Percentiles rank a stretch among this genome's conserved stretches.
Conservation (phyloP, 2,113 vertebrate genomes). For the Coryphaenoides rupestris region DNA sequence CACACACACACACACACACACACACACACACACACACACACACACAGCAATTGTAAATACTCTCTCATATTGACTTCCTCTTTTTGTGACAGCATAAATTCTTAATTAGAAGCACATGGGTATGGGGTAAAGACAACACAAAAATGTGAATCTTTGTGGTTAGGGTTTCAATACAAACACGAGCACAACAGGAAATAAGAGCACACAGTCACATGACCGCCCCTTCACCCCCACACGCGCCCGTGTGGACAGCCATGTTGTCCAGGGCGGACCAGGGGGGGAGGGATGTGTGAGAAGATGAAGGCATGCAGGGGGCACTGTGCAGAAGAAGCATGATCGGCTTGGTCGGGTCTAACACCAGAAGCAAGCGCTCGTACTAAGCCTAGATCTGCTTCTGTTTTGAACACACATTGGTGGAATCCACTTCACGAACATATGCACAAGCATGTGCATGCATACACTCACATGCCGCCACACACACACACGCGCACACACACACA, state of each 20-base stretch:
- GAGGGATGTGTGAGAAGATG: too few relatives aligned
- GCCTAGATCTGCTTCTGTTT: too few relatives aligned
- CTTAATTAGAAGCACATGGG: conserved; percentile 77
- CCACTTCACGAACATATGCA: conserved; percentile 19
- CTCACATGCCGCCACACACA: conserved; percentile 42
- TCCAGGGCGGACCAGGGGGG: conserved; percentile 21
- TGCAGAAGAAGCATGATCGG: too few relatives aligned
- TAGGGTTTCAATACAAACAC: conserved; percentile 62
- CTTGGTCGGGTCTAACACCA: too few relatives aligned
- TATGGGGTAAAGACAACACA: conserved; percentile 46
- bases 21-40: conserved; percentile 39
- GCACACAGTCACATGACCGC: conserved; percentile 34
- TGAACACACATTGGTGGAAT: background rate
- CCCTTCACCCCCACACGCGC: conserved; percentile 15
- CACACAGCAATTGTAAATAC: conserved; percentile 72
- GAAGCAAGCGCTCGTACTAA: too few relatives aligned
- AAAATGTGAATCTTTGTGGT: conserved; percentile 67
- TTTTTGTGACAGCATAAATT: conserved; percentile 73
- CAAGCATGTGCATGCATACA: conserved; percentile 17
- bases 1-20: conserved; percentile 16
- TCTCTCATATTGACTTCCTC: conserved; percentile 73
- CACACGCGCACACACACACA: conserved; percentile 39
- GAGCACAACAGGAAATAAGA: conserved; percentile 22
- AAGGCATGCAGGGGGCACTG: too few relatives aligned
- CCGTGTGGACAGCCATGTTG: conserved; percentile 41